A percentile compares a stretch with the other conserved stretches of the same genome.
phyloP scores from a whole-genome alignment of 2,888 invertebrate species.

The Podabrus alpinus region DNA sequence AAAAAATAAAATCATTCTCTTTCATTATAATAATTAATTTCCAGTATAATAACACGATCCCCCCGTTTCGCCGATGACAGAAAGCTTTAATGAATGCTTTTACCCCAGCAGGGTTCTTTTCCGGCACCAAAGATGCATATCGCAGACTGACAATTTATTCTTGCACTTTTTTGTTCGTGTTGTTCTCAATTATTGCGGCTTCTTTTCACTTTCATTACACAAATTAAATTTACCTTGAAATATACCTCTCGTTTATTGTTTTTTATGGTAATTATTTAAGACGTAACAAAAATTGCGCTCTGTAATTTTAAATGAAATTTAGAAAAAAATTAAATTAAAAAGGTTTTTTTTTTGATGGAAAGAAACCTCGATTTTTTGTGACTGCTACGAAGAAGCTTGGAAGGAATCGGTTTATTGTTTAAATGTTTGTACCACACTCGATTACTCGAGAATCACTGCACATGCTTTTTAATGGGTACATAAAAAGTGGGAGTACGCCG shows the following conservation, averaged over 20 bases:
- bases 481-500: not conserved
- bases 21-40: constrained; percentile 25
- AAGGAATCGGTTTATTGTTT: not conserved
- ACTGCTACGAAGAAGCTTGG: too few species aligned
- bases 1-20: not conserved
- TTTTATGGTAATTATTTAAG: not conserved
- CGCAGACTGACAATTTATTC: constrained; percentile 23
- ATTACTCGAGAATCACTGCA: not conserved
- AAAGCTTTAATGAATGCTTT: constrained; percentile 24
- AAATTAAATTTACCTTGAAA: constrained; percentile 16
- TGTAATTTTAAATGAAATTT: not conserved
- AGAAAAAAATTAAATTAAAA: not conserved
- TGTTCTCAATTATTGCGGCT: constrained; percentile 21
- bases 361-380: not conserved
- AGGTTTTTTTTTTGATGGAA: not conserved
- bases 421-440: not conserved
- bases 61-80: constrained; percentile 18
- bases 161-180: constrained; percentile 21
- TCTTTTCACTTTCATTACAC: constrained; percentile 22
- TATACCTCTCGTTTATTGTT: constrained; percentile 3
- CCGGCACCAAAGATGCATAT: constrained; percentile 20
- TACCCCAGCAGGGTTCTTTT: constrained; percentile 21
- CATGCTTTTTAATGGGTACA: not conserved
- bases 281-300: not conserved
- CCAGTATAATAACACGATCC: constrained; percentile 21